Conservation (phyloP, 2,888 invertebrate species). For the Caenorhabditis sp. region DNA sequence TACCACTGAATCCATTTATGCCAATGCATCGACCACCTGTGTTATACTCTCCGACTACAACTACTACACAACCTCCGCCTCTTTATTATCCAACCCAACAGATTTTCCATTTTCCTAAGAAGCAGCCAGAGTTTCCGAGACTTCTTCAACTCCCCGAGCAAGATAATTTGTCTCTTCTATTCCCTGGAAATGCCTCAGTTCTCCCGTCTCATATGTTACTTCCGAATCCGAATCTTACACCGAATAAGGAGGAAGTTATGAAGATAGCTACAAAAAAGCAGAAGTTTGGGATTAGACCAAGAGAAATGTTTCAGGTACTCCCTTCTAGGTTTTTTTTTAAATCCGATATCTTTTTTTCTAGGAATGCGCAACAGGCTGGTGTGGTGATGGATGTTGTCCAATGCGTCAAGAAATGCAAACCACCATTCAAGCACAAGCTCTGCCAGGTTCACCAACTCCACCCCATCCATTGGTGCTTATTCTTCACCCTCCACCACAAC, state of each 20-base stretch:
- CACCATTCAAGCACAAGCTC: constrained; percentile 42
- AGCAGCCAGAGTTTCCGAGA: constrained; percentile 29
- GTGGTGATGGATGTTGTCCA: constrained; percentile 39
- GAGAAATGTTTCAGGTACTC: constrained; percentile 4
- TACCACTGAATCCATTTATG: not conserved
- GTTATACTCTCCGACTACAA: too few species aligned
- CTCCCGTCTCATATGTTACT: constrained; percentile 18
- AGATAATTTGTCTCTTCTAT: not conserved
- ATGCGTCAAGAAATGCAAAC: constrained; percentile 12
- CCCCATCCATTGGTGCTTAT: constrained; percentile 41
- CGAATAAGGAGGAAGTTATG: constrained; percentile 33
- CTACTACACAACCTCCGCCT: constrained; percentile 13
- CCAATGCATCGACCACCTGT: not conserved
- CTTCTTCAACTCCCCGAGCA: constrained; percentile 20
- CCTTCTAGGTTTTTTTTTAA: constrained; percentile 4
- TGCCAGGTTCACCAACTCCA: constrained; percentile 44
- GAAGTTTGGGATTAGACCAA: constrained; percentile 17
- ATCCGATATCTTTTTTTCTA: not conserved
- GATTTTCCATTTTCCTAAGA: not conserved
- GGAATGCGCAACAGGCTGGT: constrained; percentile 30
- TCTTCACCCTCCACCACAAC: constrained; percentile 34
- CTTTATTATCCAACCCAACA: constrained; percentile 9
- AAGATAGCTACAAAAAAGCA: constrained; percentile 20
- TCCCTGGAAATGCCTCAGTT: constrained; percentile 20
- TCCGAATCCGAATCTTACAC: not conserved